Evolutionary conservation across 1,140 invertebrate species (phyloP).

Genomic region (Lepidotrigona ventralis): DNA sequence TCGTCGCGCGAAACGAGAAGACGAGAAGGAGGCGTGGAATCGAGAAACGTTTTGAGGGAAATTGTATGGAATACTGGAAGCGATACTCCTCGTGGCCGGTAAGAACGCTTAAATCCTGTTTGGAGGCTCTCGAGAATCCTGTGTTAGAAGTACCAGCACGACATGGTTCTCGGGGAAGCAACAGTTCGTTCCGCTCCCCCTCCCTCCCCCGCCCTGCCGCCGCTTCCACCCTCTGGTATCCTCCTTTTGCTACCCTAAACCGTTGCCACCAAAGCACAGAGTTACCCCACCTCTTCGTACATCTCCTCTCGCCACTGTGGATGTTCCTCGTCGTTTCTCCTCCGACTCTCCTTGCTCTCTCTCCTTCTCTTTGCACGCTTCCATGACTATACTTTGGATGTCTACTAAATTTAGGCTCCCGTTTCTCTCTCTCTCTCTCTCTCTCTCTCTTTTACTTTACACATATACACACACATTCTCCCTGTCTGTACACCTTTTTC

Average conservation of each 20-base stretch:
- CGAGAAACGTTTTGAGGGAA: conserved; percentile 46
- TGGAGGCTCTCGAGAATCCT: conserved; percentile 71
- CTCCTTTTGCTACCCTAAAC: conserved; percentile 67
- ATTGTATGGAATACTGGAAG: conserved; percentile 53
- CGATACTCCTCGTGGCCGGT: conserved; percentile 58
- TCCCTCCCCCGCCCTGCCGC: conserved; percentile 48
- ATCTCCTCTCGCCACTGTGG: conserved; percentile 39
- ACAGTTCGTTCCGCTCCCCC: conserved; percentile 74
- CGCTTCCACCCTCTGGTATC: conserved; percentile 57
- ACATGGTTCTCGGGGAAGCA: conserved; percentile 73
- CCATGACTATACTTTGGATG: conserved; percentile 57
- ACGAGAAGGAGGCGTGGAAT: background rate
- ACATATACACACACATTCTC: background rate
- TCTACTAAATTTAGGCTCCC: conserved; percentile 72
- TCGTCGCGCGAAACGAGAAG: background rate
- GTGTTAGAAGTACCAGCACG: conserved; percentile 61
- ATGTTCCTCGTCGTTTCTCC: conserved; percentile 47
- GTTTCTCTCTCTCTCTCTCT: conserved; percentile 10
- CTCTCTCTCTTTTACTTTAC: too few relatives aligned
- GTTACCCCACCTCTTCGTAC: conserved; percentile 38
- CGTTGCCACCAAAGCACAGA: conserved; percentile 63
- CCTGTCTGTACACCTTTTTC: conserved; percentile 3
- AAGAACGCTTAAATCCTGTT: conserved; percentile 70
- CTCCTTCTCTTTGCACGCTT: conserved; percentile 33
- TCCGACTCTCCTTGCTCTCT: conserved; percentile 45